These are phyloP conservation scores for Penaeus japonicus DNA, from an alignment of 1,140 invertebrate genomes.

Conservation along the genomic window DNA sequence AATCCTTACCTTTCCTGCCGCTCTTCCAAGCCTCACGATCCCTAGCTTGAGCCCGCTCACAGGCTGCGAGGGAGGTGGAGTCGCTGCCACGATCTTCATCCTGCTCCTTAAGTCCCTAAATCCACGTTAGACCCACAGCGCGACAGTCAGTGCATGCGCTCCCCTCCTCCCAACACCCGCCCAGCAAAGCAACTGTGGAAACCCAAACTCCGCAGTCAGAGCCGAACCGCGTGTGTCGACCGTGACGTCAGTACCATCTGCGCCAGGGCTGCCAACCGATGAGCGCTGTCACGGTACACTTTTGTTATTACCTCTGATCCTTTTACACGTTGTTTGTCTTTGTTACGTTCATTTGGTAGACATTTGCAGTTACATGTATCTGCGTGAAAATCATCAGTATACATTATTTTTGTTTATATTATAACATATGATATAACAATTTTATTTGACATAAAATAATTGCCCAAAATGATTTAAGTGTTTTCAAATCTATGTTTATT, in stretches of 20 bases:
- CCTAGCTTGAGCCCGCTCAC: slow-evolving; percentile 40
- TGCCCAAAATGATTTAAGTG: too few relatives aligned
- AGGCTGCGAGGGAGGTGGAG: slow-evolving; percentile 47
- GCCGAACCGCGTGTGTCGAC: slow-evolving; percentile 28
- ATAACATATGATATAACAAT: too few relatives aligned
- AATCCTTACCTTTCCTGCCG: slow-evolving; percentile 38
- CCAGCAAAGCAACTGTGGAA: slow-evolving; percentile 45
- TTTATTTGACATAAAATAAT: too few relatives aligned
- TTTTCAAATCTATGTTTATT: too few relatives aligned
- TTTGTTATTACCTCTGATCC: too few relatives aligned
- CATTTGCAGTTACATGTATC: too few relatives aligned
- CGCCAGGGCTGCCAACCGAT: slow-evolving; percentile 35
- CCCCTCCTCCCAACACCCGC: slow-evolving; percentile 44
- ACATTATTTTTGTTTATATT: too few relatives aligned
- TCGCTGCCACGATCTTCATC: slow-evolving; percentile 50
- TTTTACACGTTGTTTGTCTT: too few relatives aligned
- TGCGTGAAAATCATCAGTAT: too few relatives aligned
- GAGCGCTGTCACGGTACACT: too few relatives aligned
- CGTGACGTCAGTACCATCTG: slow-evolving; percentile 46
- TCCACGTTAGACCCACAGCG: slow-evolving; percentile 24
- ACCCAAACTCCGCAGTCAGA: background rate
- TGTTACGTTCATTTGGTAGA: too few relatives aligned
- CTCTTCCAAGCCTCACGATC: slow-evolving; percentile 41
- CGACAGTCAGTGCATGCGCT: background rate
- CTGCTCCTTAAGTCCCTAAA: slow-evolving; percentile 24